phyloP scores from a whole-genome alignment of 2,888 invertebrate genomes.

The Cheilosia variabilis region DNA sequence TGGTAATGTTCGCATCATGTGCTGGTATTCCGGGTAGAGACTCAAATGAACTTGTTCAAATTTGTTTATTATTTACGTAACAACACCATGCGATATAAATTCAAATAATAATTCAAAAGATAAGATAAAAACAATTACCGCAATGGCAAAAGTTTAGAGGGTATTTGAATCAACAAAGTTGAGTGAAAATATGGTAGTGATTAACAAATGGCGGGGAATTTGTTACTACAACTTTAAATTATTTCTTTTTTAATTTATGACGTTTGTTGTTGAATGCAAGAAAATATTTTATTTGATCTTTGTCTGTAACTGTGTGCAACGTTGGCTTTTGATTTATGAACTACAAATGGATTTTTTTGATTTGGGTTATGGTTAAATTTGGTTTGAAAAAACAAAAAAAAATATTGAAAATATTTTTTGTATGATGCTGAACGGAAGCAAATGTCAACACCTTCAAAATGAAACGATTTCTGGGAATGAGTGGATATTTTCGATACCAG shows the following conservation, averaged over 20 bases:
- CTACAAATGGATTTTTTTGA: neutral
- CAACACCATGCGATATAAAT: constrained; percentile 6
- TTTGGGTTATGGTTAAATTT: neutral
- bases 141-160: neutral
- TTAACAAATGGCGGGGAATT: too few species aligned
- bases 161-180: constrained; percentile 13
- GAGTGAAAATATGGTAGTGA: too few species aligned
- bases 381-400: neutral
- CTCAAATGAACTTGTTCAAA: neutral
- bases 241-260: too few species aligned
- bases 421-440: too few species aligned
- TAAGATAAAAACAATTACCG: constrained; percentile 18
- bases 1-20: neutral
- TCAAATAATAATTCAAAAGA: constrained; percentile 18
- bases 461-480: too few species aligned
- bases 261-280: too few species aligned
- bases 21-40: neutral
- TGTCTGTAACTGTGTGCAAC: too few species aligned
- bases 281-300: too few species aligned
- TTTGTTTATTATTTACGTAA: constrained; percentile 11
- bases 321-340: neutral
- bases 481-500: too few species aligned
- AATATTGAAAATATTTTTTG: neutral
- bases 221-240: too few species aligned
- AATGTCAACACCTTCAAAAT: too few species aligned